Evolutionary conservation across 2,888 invertebrate species (phyloP).

Genomic region (Thera obeliscata): DNA sequence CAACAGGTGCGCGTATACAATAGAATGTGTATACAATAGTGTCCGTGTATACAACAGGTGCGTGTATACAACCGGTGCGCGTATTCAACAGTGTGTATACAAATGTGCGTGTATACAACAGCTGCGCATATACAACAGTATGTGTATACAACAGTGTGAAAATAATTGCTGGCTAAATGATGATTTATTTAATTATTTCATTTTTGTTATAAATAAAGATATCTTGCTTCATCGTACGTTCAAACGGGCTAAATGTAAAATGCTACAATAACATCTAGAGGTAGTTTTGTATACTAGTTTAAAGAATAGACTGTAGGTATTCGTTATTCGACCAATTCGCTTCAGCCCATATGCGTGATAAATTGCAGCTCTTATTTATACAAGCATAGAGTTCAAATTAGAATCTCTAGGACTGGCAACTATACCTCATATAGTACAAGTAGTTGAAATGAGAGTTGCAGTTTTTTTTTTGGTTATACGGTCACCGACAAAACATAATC

Average conservation of each 20-base stretch:
- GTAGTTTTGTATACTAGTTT: conserved; percentile 57
- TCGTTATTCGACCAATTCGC: conserved; percentile 62
- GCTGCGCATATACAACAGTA: too few relatives aligned
- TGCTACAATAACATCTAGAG: conserved; percentile 55
- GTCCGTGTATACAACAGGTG: too few relatives aligned
- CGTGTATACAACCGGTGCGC: too few relatives aligned
- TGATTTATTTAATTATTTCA: not conserved
- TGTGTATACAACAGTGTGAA: too few relatives aligned
- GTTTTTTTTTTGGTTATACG: not conserved
- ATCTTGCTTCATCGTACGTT: conserved; percentile 43
- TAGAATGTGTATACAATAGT: too few relatives aligned
- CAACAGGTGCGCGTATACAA: too few relatives aligned
- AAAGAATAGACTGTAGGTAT: conserved; percentile 30
- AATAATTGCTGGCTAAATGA: too few relatives aligned
- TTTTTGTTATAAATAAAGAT: not conserved
- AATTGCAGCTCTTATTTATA: conserved; percentile 36
- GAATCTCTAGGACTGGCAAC: conserved; percentile 20
- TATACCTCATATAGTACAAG: conserved; percentile 21
- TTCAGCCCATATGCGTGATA: conserved; percentile 51
- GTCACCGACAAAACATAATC: not conserved
- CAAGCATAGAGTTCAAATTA: conserved; percentile 26
- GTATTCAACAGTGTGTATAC: too few relatives aligned
- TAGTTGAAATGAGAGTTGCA: conserved; percentile 19
- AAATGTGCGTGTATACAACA: too few relatives aligned
- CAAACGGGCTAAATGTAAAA: conserved; percentile 51